Evolutionary conservation across 2,113 vertebrate species (phyloP).

Genomic region (Anser brachyrhynchus): DNA sequence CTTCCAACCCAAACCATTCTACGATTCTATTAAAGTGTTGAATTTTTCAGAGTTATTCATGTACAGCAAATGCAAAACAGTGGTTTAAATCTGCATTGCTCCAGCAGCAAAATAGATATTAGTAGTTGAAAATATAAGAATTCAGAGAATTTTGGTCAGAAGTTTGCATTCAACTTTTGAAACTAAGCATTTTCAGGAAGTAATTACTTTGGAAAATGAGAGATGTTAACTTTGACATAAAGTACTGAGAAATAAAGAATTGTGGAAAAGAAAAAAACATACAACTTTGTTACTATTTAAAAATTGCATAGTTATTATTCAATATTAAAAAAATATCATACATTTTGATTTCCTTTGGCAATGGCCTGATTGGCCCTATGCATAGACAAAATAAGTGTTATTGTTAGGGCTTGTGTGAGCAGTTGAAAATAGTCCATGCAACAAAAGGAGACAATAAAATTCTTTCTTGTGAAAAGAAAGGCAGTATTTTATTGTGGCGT

Average conservation of each 20-base stretch:
- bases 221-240: not conserved
- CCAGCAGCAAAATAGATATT: not conserved
- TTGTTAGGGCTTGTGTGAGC: not conserved
- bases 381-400: not conserved
- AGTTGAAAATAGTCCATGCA: not conserved
- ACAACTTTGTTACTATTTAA: not conserved
- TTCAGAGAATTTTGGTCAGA: not conserved
- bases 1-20: not conserved
- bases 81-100: not conserved
- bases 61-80: not conserved
- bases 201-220: not conserved
- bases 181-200: not conserved
- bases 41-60: not conserved
- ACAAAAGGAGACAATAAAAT: not conserved
- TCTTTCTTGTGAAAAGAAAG: not conserved
- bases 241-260: not conserved
- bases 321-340: not conserved
- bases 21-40: not conserved
- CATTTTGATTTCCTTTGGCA: not conserved
- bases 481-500: not conserved
- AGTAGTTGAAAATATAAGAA: not conserved
- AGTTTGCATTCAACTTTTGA: not conserved
- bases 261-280: not conserved
- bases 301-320: not conserved
- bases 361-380: fast-evolving